phyloP scores from a whole-genome alignment of 2,888 invertebrate genomes.

The Tetanocera ferruginea region DNA sequence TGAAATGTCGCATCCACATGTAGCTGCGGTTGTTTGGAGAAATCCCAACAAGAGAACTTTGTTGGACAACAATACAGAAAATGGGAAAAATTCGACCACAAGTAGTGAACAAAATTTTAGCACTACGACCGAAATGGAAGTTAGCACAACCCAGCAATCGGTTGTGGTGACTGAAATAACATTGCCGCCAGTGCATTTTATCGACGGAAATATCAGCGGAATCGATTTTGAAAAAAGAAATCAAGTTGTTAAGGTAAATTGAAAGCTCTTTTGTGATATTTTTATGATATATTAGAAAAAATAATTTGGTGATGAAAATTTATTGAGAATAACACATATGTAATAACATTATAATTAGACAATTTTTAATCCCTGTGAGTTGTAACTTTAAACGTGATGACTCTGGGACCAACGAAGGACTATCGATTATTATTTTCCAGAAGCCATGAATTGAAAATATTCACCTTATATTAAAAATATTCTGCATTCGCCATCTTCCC shows the following conservation, averaged over 20 bases:
- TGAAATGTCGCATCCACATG: constrained; percentile 39
- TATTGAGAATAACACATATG: no score
- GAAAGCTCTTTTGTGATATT: neutral
- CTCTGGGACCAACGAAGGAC: no score
- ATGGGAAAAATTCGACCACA: neutral
- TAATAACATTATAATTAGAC: no score
- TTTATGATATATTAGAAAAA: no score
- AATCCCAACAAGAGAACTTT: constrained; percentile 29
- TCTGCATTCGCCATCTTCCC: no score
- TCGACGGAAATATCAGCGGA: constrained; percentile 56
- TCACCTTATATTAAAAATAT: no score
- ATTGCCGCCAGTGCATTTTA: constrained; percentile 38
- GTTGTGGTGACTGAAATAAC: neutral
- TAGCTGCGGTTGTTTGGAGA: constrained; percentile 49
- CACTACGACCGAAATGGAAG: neutral
- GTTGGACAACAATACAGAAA: neutral
- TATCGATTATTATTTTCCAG: no score
- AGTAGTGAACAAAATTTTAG: neutral
- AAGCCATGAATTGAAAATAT: no score
- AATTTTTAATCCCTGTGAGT: no score
- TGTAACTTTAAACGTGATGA: no score
- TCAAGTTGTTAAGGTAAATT: constrained; percentile 68
- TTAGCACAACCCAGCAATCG: neutral
- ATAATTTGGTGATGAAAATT: no score
- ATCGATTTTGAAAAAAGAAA: constrained; percentile 67